These are phyloP conservation scores for Aleadryas rufinucha DNA, from an alignment of 2,113 vertebrate genomes.

Conservation along the genomic window DNA sequence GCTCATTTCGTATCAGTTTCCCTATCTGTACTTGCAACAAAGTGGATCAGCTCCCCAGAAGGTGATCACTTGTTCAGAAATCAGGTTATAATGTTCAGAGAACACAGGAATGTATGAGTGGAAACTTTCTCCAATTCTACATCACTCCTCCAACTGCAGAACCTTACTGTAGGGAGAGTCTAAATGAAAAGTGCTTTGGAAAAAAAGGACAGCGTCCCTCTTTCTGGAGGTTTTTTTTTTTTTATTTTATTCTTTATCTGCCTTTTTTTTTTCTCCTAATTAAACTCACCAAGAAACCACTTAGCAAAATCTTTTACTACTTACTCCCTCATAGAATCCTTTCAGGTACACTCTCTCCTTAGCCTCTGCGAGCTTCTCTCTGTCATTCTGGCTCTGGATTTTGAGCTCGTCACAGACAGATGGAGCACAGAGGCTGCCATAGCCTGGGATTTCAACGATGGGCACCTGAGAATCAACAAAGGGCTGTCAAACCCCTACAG, in stretches of 20 bases:
- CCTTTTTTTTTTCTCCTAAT: background rate
- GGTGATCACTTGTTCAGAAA: background rate
- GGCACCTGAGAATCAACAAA: conserved; percentile 78
- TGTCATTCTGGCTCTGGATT: conserved; percentile 98
- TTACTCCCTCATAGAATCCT: conserved; percentile 97
- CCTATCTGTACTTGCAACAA: background rate
- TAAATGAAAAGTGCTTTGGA: background rate
- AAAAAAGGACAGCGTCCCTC: background rate
- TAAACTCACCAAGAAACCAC: background rate
- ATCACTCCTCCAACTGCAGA: background rate
- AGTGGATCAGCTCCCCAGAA: background rate
- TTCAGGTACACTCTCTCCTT: conserved; percentile 94
- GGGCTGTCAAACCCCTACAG: background rate
- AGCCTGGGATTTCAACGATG: conserved; percentile 92
- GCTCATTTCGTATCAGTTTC: background rate
- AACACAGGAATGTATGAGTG: background rate
- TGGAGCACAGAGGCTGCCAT: conserved; percentile 88
- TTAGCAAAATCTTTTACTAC: conserved; percentile 28
- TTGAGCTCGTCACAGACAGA: conserved; percentile 90
- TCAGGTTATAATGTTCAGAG: background rate
- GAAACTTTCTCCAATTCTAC: background rate
- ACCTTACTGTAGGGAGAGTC: background rate
- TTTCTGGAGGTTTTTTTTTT: background rate
- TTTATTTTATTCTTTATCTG: background rate
- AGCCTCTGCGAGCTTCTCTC: conserved; percentile 92